Conservation (phyloP, 53 echinoderm and acorn worm species). For the Holothuria leucospilota region DNA sequence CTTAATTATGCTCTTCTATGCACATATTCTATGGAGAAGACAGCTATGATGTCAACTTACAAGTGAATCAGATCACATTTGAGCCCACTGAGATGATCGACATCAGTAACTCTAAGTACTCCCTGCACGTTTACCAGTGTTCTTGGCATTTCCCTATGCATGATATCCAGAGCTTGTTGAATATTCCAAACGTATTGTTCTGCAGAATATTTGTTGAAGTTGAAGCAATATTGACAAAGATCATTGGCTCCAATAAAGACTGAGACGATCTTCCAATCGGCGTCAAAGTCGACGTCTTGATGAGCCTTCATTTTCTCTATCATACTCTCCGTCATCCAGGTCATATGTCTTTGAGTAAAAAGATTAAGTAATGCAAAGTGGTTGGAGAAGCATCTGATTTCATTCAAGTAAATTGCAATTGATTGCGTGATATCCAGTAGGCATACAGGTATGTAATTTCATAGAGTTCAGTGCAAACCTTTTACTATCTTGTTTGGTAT, state of each 20-base stretch:
- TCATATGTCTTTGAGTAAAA: constrained; percentile 52
- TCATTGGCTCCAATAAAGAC: constrained; percentile 86
- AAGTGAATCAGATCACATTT: constrained; percentile 49
- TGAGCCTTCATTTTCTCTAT: constrained; percentile 54
- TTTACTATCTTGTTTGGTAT: no score
- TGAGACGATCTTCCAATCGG: constrained; percentile 83
- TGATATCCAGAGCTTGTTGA: constrained; percentile 51
- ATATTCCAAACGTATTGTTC: constrained; percentile 66
- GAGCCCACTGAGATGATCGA: constrained; percentile 29
- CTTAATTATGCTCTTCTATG: no score
- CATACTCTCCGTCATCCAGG: constrained; percentile 58
- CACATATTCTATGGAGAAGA: no score
- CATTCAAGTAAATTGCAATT: no score
- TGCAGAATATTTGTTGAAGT: constrained; percentile 60
- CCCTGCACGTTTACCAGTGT: constrained; percentile 40
- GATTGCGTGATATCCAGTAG: no score
- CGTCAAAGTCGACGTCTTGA: constrained; percentile 62
- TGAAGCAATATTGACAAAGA: constrained; percentile 75
- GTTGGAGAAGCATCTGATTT: no score
- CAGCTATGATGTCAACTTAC: constrained; percentile 6
- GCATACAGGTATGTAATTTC: no score
- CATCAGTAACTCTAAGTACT: background rate
- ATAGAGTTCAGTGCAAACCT: no score
- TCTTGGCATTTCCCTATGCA: constrained; percentile 36
- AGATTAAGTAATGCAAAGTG: background rate